Base-by-base conservation (phyloP, 2,113 vertebrate genomes). In the Vulpes vulpes region DNA sequence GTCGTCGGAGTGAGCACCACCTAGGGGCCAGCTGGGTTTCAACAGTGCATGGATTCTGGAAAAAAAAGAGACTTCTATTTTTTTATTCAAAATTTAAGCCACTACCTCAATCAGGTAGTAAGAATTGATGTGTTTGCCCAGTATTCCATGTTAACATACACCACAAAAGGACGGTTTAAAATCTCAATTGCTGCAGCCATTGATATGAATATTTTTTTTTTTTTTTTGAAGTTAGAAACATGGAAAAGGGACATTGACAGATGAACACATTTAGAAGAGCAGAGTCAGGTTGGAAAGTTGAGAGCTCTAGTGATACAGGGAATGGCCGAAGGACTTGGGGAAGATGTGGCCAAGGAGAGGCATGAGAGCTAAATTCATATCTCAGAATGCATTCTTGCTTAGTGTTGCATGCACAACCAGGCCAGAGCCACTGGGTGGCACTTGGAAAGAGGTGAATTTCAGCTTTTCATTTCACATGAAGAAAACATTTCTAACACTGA, bases 391-490 rank as follows among this genome's bases (percentile, higher is more conserved):
- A 1, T 62, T 89, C 91, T 78, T 43, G 0, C 69, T 53, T 30
- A 71, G 11, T 19, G 10, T 17, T 60, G 2, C 5, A 64, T 81
- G 71, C 55, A 96, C 16, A 43, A 16, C 35, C 91, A 55, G 91
- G 57, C 30, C 38, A 59, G 78, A 86, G 57, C 92, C 95, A 83
- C 97, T 92, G 85, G 79, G 89, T 83, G 96, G 83, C 89, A 43
- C 89, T 91, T 97, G 55, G 2, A 25, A 51, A 92, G 87, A 97
- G 38, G 32, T 43, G 69, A 27, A 73, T 57, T 89, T 60, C 59
- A 82, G 78, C 51, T 82, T 69, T 88, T n/a, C 11, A 0, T 82
- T 94, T 60, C 89, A 9, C 53, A 11, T 17, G 51, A 49, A 65
- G 59, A 38, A 79, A 62, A 38, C 12, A 1, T 86, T 82, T 49